Base-by-base conservation (phyloP, 2,888 invertebrate genomes). In the Lycaena phlaeas region DNA sequence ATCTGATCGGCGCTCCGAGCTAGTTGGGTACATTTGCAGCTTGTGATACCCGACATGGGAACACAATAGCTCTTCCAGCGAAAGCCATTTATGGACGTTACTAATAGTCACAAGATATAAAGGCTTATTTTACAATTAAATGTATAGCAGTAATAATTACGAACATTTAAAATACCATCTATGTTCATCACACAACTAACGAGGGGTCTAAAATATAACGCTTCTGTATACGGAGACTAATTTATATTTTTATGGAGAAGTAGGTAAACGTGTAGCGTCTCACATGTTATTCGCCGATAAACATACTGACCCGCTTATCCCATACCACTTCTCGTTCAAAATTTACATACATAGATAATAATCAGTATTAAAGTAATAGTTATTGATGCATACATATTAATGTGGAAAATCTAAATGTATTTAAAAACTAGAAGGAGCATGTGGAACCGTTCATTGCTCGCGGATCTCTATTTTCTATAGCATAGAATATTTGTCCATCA, bases 1-100 rank as follows among this genome's bases (percentile, higher is more conserved):
- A 82, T 82, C 79, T 82, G 82, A 81, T 82, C 75, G 68, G 54
- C 57, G 65, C 68, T 70, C 53, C 64, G 59, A 68, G 67, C 68
- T 53, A 61, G 57, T 59, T 53, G 58, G 53, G 62, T 63, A 69
- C 69, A 74, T 68, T 71, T 61, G 61, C 54, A 54, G 52, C 55
- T 61, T 65, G 57, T 54, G 55, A 55, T 56, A 58, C 52, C 55
- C 51, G 45, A 52, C 54, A 54, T 53, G 51, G 51, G 51, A 58
- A 56, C 48, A 55, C 56, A 55, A 56, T 57, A 54, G 48, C 47
- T 51, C 44, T 51, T 41, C 41, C 12, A 12, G 34, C 34, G 10
- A 52, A 46, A 51, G 45, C 52, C 52, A 43, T 52, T 46, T 52
- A 51, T 48, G 44, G 49, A 45, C 43, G 43, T 44, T 46, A 46